Evolutionary conservation across 2,113 vertebrate genomes (phyloP).

Genomic region (Guaruba guarouba): DNA sequence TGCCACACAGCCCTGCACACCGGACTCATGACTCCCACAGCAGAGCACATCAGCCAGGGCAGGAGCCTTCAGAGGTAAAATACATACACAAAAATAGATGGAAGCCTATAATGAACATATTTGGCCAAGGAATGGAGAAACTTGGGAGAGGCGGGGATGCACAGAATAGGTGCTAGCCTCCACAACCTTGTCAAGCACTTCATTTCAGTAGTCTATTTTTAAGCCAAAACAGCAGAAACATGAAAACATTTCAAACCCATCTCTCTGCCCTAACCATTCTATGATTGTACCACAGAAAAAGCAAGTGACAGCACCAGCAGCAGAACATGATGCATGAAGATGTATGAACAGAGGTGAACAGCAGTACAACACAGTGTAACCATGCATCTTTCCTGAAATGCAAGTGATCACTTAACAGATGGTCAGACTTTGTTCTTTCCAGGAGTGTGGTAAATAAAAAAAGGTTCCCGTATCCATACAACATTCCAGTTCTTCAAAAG

Average conservation of each 20-base stretch:
- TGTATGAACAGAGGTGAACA: not conserved
- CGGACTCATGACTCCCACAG: not conserved
- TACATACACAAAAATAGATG: not conserved
- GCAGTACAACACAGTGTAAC: not conserved
- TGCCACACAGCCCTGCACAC: fast-evolving
- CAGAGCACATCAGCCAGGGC: not conserved
- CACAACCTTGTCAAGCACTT: not conserved
- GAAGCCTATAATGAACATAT: not conserved
- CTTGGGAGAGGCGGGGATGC: not conserved
- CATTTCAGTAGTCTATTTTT: not conserved
- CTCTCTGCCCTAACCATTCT: not conserved
- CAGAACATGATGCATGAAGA: not conserved
- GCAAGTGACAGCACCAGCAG: not conserved
- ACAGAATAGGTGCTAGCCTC: not conserved
- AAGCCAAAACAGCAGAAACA: not conserved
- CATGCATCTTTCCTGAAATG: not conserved
- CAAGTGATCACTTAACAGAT: not conserved
- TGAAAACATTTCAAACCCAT: not conserved
- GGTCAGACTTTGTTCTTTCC: not conserved
- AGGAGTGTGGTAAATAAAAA: not conserved
- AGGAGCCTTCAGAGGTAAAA: not conserved
- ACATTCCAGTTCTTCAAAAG: not conserved
- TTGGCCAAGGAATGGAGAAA: not conserved
- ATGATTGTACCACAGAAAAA: not conserved
- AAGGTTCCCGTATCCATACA: not conserved